phyloP scores from a whole-genome alignment of 2,888 invertebrate genomes.

The Anarsia innoxiella region DNA sequence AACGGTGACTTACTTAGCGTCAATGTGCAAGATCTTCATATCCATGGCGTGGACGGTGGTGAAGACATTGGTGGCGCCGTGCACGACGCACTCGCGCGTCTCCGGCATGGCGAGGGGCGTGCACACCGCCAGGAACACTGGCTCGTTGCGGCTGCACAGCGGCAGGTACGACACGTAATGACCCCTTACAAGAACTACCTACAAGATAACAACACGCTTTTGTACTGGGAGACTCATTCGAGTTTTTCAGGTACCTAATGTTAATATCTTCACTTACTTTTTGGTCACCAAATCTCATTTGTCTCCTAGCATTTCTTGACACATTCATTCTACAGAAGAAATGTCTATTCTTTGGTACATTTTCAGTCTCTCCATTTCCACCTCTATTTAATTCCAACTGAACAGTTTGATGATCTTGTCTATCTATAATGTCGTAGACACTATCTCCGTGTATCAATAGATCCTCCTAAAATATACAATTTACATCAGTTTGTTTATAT shows the following conservation, averaged over 20 bases:
- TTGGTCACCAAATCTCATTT: constrained; percentile 98
- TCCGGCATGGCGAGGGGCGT: constrained; percentile 98
- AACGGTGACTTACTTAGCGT: constrained; percentile 96
- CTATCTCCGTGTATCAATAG: constrained; percentile 98
- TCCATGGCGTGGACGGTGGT: constrained; percentile 97
- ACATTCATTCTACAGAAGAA: constrained; percentile 99
- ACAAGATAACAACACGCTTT: background rate
- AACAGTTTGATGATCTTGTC: constrained; percentile 97
- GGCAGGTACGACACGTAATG: constrained; percentile 96
- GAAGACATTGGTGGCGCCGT: constrained; percentile 98
- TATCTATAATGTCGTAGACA: constrained; percentile 99
- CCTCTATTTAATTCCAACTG: constrained; percentile 90
- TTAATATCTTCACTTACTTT: constrained; percentile 91
- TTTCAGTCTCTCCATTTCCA: constrained; percentile 66
- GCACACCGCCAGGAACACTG: constrained; percentile 96
- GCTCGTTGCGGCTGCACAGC: constrained; percentile 94
- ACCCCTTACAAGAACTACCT: constrained; percentile 96
- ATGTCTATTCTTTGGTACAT: constrained; percentile 79
- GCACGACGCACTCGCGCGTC: constrained; percentile 95
- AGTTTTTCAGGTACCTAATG: too few relatives aligned
- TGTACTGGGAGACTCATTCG: background rate
- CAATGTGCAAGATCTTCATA: constrained; percentile 97
- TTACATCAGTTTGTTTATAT: background rate
- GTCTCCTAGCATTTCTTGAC: constrained; percentile 95
- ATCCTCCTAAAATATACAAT: constrained; percentile 85